phyloP scores from a whole-genome alignment of 1,140 invertebrate species.

The Drosophila suzukii region DNA sequence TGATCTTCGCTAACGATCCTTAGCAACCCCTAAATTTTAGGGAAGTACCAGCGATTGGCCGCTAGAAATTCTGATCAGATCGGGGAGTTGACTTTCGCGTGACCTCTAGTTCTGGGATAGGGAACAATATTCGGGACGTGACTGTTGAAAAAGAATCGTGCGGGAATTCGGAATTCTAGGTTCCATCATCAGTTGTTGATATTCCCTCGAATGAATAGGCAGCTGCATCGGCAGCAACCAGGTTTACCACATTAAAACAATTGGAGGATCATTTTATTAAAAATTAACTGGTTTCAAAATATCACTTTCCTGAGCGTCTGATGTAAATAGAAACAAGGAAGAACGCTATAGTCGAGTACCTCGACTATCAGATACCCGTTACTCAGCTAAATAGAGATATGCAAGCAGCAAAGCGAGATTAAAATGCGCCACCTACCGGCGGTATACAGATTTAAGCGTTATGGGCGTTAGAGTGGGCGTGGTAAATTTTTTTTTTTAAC shows the following conservation, averaged over 20 bases:
- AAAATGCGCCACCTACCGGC: no score
- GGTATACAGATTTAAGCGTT: no score
- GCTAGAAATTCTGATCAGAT: constrained; percentile 58
- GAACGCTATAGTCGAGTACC: no score
- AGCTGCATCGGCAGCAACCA: background rate
- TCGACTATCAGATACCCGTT: no score
- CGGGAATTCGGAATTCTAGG: constrained; percentile 1
- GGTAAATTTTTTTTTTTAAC: no score
- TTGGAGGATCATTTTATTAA: background rate
- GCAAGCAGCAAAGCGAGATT: no score
- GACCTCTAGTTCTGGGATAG: constrained; percentile 36
- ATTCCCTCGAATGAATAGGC: constrained; percentile 24
- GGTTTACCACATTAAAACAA: background rate
- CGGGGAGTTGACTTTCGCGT: constrained; percentile 50
- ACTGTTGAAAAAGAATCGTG: constrained; percentile 35
- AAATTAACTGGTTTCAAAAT: background rate
- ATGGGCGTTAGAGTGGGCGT: no score
- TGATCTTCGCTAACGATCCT: constrained; percentile 46
- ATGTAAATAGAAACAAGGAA: background rate
- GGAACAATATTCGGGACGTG: constrained; percentile 47
- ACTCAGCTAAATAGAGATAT: no score
- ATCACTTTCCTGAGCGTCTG: background rate
- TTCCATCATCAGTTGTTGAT: constrained; percentile 38
- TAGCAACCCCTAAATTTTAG: constrained; percentile 38
- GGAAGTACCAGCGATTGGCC: constrained; percentile 40